phyloP scores from a whole-genome alignment of 2,888 invertebrate genomes.

The Lasioglossum pauxillum region DNA sequence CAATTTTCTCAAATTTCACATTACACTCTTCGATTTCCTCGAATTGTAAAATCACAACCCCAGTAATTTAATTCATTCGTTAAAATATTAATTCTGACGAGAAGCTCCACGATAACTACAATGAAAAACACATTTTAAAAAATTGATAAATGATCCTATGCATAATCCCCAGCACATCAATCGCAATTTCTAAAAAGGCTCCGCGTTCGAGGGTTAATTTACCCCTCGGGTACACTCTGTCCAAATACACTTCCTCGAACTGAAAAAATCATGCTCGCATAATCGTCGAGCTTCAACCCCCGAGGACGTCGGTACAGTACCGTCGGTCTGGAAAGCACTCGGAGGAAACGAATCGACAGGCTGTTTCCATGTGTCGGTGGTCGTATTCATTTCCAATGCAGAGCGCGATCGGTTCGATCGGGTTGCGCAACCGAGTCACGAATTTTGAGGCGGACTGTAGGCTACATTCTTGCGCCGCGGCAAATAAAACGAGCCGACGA shows the following conservation, averaged over 20 bases:
- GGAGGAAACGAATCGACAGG: background rate
- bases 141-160: background rate
- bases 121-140: background rate
- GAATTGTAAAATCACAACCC: background rate
- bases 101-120: background rate
- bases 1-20: background rate
- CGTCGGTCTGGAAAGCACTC: background rate
- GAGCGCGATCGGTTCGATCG: conserved; percentile 63
- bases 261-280: background rate
- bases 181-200: background rate
- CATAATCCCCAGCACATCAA: background rate
- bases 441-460: conserved; percentile 84
- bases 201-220: background rate
- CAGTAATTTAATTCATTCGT: no score
- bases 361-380: background rate
- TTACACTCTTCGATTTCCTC: background rate
- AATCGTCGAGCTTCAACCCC: background rate
- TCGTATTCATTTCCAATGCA: background rate
- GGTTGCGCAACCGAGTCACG: conserved; percentile 80
- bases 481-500: conserved; percentile 83
- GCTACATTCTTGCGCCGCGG: conserved; percentile 83
- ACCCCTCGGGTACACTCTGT: background rate
- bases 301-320: background rate
- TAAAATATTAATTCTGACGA: background rate
- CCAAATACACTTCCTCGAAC: background rate